Evolutionary conservation across 2,113 vertebrate species (phyloP), one percentile per base, ranked within the genome.

Genomic region (zebrafish (Danio rerio)): DNA sequence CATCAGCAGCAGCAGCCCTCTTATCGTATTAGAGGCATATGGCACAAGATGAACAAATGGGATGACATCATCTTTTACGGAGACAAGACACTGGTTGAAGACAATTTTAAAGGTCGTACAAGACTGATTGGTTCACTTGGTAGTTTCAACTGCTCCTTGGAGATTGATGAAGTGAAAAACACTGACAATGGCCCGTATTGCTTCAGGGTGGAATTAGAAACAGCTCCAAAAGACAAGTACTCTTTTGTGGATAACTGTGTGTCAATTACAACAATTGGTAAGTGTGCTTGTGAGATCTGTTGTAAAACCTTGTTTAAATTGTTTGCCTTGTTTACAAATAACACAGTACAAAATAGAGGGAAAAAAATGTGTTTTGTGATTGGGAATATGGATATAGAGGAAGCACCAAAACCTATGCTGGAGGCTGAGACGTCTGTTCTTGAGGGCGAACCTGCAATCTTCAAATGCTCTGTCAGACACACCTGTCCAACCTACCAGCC

Each of bases 161-260:
- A 91, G 84, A 91, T 93, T 0, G 66, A 1, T 3, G 0, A 53
- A 0, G 0, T 93, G 5, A 90, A 7, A 81, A 9, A 87, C 66
- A 75, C 88, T 7, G 92, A 93, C 83, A 81, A 84, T 0, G 87
- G 90, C 0, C 89, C 90, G 8, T 93, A 86, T 84, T 93, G 93
- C 84, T 92, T 93, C 81, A 84, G 90, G 2, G 43, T 77, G 18
- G 89, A 92, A 88, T 75, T 75, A 59, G 9, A 75, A 11, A 59
- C 53, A 43, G 90, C 2, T 68, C 31, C 11, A 1, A 0, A 0
- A 5, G 78, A 92, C 6, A 87, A 21, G 50, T 91, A 9, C 84
- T 91, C 91, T 42, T 93, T 90, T 78, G 18, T 63, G 7, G 43
- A 89, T 0, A 8, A 80, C 0, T 92, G 93, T 74, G 88, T 87